Percentiles rank a stretch among this genome's conserved stretches.
These are phyloP conservation scores for Sinocyclocheilus anshuiensis DNA, from an alignment of 2,113 vertebrate species.

Conservation along the genomic window DNA sequence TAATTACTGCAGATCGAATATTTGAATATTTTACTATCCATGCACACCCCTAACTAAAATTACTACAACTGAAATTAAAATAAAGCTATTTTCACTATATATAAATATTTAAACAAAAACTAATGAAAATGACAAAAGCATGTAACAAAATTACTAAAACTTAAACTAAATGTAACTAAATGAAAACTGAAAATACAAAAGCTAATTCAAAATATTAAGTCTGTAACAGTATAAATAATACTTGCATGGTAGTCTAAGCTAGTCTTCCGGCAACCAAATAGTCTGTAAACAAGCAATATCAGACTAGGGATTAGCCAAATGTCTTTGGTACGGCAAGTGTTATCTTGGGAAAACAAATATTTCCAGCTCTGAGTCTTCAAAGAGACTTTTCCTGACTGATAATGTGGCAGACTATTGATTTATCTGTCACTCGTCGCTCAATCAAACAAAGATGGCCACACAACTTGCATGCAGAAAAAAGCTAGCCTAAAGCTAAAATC, in stretches of 20 bases:
- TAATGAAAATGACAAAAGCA: no score
- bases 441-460: conserved; percentile 39
- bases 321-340: not conserved
- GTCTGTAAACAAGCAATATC: not conserved
- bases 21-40: no score
- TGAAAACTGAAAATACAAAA: not conserved
- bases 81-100: no score
- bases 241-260: not conserved
- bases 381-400: conserved; percentile 10
- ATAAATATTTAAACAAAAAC: no score
- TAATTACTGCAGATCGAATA: no score
- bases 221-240: not conserved
- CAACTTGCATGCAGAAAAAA: not conserved
- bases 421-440: conserved; percentile 26
- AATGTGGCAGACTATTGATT: conserved; percentile 33
- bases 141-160: not conserved
- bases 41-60: no score
- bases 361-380: conserved; percentile 1
- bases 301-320: conserved; percentile 6
- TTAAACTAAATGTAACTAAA: not conserved
- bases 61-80: no score
- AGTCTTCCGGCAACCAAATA: not conserved
- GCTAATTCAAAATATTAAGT: not conserved
- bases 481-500: conserved; percentile 2
- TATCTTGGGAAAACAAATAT: conserved; percentile 34